phyloP scores from a whole-genome alignment of 2,797 vertebrate species.

The Alectoris magna region DNA sequence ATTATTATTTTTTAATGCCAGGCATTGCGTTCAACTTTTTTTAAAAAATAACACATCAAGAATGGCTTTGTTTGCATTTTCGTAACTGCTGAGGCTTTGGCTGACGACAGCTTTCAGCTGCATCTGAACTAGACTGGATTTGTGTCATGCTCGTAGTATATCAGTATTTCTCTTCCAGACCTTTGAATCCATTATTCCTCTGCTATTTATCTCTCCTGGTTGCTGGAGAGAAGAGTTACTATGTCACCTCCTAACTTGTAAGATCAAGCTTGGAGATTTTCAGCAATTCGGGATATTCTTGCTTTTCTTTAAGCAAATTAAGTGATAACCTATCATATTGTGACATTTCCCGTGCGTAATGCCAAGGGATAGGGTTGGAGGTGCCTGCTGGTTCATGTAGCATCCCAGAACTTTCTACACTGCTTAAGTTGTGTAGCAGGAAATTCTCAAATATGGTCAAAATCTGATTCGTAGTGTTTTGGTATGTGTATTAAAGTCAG shows the following conservation, averaged over 20 bases:
- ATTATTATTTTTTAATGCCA: not conserved
- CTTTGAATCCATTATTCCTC: not conserved
- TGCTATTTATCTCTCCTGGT: not conserved
- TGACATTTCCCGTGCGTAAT: not conserved
- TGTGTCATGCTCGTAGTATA: not conserved
- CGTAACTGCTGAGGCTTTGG: not conserved
- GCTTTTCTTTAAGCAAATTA: not conserved
- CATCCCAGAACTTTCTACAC: too few relatives aligned
- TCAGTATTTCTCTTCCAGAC: not conserved
- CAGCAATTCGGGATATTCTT: not conserved
- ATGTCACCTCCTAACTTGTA: not conserved
- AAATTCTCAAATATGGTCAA: too few relatives aligned
- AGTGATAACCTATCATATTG: not conserved
- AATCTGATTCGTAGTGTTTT: conserved; percentile 37
- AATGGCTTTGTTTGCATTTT: not conserved
- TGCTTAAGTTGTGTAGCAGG: too few relatives aligned
- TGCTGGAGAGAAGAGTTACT: not conserved
- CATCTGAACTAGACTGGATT: not conserved
- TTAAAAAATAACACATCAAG: not conserved
- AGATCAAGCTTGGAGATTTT: not conserved
- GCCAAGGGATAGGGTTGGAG: too few relatives aligned
- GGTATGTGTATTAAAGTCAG: not conserved
- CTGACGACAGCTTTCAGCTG: not conserved
- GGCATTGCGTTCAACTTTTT: not conserved
- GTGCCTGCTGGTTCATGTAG: too few relatives aligned